Evolutionary conservation across 2,888 invertebrate species (phyloP), one percentile per base, ranked within the genome.

Genomic region (Sphinx pinastri): DNA sequence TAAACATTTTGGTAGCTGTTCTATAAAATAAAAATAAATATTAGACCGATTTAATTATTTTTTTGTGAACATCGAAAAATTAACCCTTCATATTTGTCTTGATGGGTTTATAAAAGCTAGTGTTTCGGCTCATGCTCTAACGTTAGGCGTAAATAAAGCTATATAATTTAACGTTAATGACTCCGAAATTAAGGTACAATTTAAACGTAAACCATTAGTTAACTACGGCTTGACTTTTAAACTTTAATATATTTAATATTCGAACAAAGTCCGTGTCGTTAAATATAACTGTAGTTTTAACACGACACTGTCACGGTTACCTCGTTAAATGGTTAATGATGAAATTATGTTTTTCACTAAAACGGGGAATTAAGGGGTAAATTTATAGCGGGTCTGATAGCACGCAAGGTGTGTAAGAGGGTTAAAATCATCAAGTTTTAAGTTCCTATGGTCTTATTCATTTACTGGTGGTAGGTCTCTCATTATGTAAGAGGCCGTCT

Each of bases 211-310:
- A 60, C 47, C 16, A 49, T 63, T 63, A 63, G 47, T 47, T 63
- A 16, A 47, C 63, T 19, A 52, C 38, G 45, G 25, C 71, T n/a
- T 60, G 38, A 16, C 70, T 19, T 68, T 66, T 66, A 68, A 57
- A 70, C 25, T 60, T 47, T 49, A 11, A 49, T 47, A 11, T 11
- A 47, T 59, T 63, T 63, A 63, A 63, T 63, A 63, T 63, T 63
- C 63, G 47, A 25, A 49, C 63, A 49, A 47, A 49, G 63, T 63
- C 7, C 49, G 49, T 0, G 11, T 63, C 63, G 49, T 63, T 63
- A 63, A 63, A 63, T 12, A 13, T 63, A 63, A 63, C 63, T 63
- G 63, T 49, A 49, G 13, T 49, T 63, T 49, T 63, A 49, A 63
- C 63, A 60, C 60, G 38, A 16, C 6, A 11, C 47, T 47, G 45